Conservation (phyloP, 1,140 invertebrate genomes). For the Lordiphosa clarofinis region DNA sequence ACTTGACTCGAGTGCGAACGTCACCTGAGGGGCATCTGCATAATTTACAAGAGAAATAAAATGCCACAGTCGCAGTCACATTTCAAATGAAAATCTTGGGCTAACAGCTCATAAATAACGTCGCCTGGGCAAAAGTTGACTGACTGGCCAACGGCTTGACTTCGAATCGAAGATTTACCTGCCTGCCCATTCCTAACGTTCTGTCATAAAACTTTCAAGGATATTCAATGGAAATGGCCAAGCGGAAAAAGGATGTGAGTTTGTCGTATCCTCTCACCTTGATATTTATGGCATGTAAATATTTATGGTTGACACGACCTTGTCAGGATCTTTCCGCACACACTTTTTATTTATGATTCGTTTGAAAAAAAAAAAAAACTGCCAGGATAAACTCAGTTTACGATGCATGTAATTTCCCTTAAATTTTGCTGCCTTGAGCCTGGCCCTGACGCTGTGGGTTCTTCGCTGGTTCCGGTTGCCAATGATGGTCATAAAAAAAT, state of each 20-base stretch:
- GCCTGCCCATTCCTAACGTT: conserved; percentile 18
- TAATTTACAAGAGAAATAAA: conserved; percentile 59
- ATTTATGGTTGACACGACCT: conserved; percentile 75
- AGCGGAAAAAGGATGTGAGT: conserved; percentile 66
- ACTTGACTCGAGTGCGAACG: conserved; percentile 61
- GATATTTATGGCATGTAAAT: conserved; percentile 75
- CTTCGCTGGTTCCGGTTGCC: conserved; percentile 34
- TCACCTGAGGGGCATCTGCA: conserved; percentile 44
- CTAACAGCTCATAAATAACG: conserved; percentile 69
- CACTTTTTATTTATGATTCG: conserved; percentile 62
- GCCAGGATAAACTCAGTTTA: conserved; percentile 53
- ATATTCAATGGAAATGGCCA: conserved; percentile 68
- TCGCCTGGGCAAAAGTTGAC: conserved; percentile 51
- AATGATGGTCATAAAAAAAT: conserved; percentile 66
- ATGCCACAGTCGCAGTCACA: conserved; percentile 42
- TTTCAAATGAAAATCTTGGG: conserved; percentile 65
- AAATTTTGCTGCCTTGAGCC: conserved; percentile 11
- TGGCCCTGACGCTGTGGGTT: conserved; percentile 14
- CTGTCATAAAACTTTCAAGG: conserved; percentile 58
- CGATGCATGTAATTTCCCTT: conserved; percentile 61
- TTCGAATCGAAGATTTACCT: conserved; percentile 31
- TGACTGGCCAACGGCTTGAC: conserved; percentile 63
- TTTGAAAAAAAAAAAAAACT: conserved; percentile 45
- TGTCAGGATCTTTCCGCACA: conserved; percentile 38
- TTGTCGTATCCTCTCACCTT: conserved; percentile 56